Percentiles rank a stretch among this genome's conserved stretches.
These are phyloP conservation scores for Phymastichus coffea DNA, from an alignment of 1,140 invertebrate genomes.

Conservation along the genomic window DNA sequence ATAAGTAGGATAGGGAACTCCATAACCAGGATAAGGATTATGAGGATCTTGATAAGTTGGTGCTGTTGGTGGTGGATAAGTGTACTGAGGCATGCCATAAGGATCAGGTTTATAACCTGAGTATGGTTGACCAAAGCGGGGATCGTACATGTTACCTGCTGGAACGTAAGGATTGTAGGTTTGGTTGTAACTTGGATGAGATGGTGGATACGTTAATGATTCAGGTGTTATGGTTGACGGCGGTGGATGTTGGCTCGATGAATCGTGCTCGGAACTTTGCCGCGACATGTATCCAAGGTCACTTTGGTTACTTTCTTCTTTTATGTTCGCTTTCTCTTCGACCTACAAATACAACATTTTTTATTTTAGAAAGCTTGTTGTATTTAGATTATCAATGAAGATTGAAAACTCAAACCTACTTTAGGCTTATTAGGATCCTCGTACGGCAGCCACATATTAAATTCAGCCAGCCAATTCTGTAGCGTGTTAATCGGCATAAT, in stretches of 20 bases:
- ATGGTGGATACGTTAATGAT: conserved; percentile 33
- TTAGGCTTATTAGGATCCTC: conserved; percentile 47
- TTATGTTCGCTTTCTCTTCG: conserved; percentile 40
- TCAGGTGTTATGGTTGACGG: conserved; percentile 35
- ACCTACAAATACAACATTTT: conserved; percentile 40
- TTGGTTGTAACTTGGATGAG: conserved; percentile 42
- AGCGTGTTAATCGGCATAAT: conserved; percentile 99
- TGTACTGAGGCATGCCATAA: conserved; percentile 23
- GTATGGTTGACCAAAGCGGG: conserved; percentile 9
- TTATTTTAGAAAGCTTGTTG: conserved; percentile 30
- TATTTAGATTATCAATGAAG: not conserved
- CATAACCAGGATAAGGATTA: conserved; percentile 30
- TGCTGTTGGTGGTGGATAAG: not conserved
- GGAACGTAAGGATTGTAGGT: conserved; percentile 37
- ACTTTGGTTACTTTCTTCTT: conserved; percentile 37
- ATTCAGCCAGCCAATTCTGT: conserved; percentile 98
- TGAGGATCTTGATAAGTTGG: conserved; percentile 22
- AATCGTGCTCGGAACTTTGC: conserved; percentile 23
- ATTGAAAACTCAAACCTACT: not conserved
- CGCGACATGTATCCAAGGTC: conserved; percentile 38
- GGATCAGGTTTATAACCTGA: conserved; percentile 22
- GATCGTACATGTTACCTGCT: conserved; percentile 17
- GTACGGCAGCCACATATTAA: conserved; percentile 91
- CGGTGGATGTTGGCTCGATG: conserved; percentile 26
- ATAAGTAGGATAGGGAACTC: conserved; percentile 30